These are phyloP conservation scores for Leucopsar rothschildi DNA, from an alignment of 2,113 vertebrate species.

Conservation along the genomic window DNA sequence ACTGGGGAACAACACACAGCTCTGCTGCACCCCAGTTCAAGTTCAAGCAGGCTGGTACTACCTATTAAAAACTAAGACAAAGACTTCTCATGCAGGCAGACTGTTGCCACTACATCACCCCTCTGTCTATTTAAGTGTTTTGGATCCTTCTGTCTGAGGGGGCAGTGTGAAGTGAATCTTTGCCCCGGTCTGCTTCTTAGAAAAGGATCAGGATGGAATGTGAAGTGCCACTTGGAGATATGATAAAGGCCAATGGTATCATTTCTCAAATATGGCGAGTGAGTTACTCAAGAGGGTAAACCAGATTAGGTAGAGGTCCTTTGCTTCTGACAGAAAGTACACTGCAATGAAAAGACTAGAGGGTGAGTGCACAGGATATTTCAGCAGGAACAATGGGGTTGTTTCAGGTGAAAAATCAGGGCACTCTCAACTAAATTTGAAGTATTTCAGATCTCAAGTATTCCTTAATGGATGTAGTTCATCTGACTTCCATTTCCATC, in stretches of 20 bases:
- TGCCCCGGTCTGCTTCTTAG: background rate
- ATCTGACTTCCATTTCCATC: background rate
- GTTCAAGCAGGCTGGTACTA: background rate
- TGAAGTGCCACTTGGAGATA: slow-evolving; percentile 35
- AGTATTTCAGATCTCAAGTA: background rate
- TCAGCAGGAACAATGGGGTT: background rate
- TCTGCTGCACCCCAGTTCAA: background rate
- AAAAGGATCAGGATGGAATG: slow-evolving; percentile 16
- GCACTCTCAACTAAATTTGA: background rate
- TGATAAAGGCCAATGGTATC: background rate
- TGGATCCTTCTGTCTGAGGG: background rate
- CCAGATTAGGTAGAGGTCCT: background rate
- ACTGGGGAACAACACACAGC: background rate
- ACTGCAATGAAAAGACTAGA: background rate
- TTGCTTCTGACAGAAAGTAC: background rate
- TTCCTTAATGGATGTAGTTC: background rate
- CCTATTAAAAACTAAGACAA: background rate
- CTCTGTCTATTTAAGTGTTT: background rate
- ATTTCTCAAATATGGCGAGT: background rate
- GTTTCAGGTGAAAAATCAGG: background rate
- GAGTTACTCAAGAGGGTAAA: background rate
- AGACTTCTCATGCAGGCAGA: background rate
- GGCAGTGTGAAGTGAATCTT: background rate
- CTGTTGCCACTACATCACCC: background rate
- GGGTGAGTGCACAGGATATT: background rate